These are phyloP conservation scores for Synanthedon tipuliformis DNA, from an alignment of 2,888 invertebrate species.

Conservation along the genomic window DNA sequence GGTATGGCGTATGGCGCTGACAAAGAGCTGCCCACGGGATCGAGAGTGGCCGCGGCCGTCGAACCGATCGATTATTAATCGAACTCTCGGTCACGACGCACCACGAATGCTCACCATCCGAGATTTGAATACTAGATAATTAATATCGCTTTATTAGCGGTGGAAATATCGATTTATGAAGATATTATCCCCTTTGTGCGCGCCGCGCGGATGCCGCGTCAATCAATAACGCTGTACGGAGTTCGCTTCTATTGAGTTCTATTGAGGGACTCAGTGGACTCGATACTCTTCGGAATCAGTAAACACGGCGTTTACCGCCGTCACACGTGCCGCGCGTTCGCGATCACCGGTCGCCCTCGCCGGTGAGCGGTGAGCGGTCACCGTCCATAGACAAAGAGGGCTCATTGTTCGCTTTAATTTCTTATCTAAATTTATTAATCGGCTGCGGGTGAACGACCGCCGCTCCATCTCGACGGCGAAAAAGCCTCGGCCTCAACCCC, in stretches of 20 bases:
- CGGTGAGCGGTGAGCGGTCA: not conserved
- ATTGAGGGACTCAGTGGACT: too few species aligned
- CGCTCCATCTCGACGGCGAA: not conserved
- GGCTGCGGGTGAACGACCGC: conserved; percentile 17
- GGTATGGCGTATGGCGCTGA: conserved; percentile 8
- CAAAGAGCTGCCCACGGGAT: conserved; percentile 22
- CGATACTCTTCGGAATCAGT: not conserved
- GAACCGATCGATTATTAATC: conserved; percentile 18
- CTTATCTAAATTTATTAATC: conserved; percentile 53
- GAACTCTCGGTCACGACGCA: conserved; percentile 38
- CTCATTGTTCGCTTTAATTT: conserved; percentile 39
- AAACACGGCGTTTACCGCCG: conserved; percentile 1
- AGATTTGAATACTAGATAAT: conserved; percentile 70
- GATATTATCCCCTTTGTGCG: conserved; percentile 57
- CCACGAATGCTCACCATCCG: conserved; percentile 45
- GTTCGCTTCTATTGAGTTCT: too few species aligned
- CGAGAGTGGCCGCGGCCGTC: conserved; percentile 31
- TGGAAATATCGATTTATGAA: conserved; percentile 61
- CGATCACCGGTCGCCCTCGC: not conserved
- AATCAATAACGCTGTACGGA: conserved; percentile 20
- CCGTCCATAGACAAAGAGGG: conserved; percentile 17
- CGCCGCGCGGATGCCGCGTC: conserved; percentile 23
- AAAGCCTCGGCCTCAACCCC: not conserved
- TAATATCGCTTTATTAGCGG: conserved; percentile 68
- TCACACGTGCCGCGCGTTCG: conserved; percentile 2